Evolutionary conservation across 1,140 invertebrate genomes (phyloP), one percentile per base, ranked within the genome.

Genomic region (Watersipora subatra): DNA sequence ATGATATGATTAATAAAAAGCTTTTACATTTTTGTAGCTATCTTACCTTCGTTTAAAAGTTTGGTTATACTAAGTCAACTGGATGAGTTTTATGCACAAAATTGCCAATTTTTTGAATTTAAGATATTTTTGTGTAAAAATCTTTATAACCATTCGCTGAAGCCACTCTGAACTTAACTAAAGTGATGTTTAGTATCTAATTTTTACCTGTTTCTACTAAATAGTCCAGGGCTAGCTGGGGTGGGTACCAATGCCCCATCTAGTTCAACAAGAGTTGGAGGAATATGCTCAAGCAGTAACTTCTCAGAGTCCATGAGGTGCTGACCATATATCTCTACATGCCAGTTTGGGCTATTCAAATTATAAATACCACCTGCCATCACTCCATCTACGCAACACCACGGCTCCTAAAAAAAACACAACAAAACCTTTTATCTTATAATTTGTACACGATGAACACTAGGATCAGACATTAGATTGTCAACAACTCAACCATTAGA

Each of bases 181-280:
- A n/a, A n/a, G n/a, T n/a, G n/a, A n/a, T n/a, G n/a, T n/a, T n/a
- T n/a, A n/a, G n/a, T n/a, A n/a, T n/a, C n/a, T n/a, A n/a, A n/a
- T n/a, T 46, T n/a, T 46, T n/a, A 46, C 34, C 34, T 68, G 64
- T 74, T 76, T n/a, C 76, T 66, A 17, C 70, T 72, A 69, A 72
- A 75, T 3, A 72, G 65, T 12, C 76, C 76, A 20, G 76, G 76
- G 62, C 73, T 78, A 46, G 68, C 61, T 12, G 70, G 73, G 7
- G 65, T 70, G 25, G 66, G 65, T 1, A 76, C 67, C 74, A 74
- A 76, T 1, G 66, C 55, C 12, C 73, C 70, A 58, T 70, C 64
- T 1, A 76, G 30, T 28, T 70, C 26, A 1, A 74, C 68, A 24
- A 69, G 65, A 0, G 75, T 77, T n/a, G 73, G 73, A 15, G 62